A percentile compares a stretch with the other conserved stretches of the same genome.
Evolutionary conservation across 2,888 invertebrate species (phyloP).

Genomic region (Lamellibrachia columna): DNA sequence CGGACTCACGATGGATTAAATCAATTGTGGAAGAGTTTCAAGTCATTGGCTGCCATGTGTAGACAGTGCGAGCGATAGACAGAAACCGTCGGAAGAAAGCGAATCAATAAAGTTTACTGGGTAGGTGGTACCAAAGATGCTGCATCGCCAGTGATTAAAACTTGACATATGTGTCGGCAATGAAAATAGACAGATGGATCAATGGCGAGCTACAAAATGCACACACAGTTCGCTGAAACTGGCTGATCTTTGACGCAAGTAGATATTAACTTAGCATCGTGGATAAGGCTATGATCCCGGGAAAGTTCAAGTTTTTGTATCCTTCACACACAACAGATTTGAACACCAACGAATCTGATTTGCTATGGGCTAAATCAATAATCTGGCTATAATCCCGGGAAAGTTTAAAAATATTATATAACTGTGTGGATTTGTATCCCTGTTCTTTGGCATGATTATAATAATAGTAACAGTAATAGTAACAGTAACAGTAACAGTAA

Average conservation of each 20-base stretch:
- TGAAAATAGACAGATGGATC: slow-evolving; percentile 16
- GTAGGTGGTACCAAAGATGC: neutral
- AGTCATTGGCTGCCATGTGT: neutral
- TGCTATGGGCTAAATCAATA: too few relatives aligned
- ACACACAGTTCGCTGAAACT: neutral
- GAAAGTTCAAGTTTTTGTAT: neutral
- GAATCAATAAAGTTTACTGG: slow-evolving; percentile 16
- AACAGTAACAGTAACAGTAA: too few relatives aligned
- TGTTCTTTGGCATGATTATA: too few relatives aligned
- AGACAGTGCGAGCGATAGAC: neutral
- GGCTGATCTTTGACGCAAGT: slow-evolving; percentile 10
- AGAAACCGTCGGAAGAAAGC: neutral
- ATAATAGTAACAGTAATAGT: too few relatives aligned
- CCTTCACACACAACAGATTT: too few relatives aligned
- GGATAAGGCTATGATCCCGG: neutral
- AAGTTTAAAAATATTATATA: too few relatives aligned
- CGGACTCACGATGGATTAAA: too few relatives aligned
- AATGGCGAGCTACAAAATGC: neutral
- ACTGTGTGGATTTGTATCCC: too few relatives aligned
- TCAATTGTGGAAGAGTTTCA: neutral
- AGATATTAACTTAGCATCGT: neutral
- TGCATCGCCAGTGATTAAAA: neutral
- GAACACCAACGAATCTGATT: too few relatives aligned
- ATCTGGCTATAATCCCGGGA: too few relatives aligned
- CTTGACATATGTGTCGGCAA: slow-evolving; percentile 2